Evolutionary conservation across 1,140 invertebrate genomes (phyloP), one percentile per base, ranked within the genome.

Genomic region (Cotesia glomerata): DNA sequence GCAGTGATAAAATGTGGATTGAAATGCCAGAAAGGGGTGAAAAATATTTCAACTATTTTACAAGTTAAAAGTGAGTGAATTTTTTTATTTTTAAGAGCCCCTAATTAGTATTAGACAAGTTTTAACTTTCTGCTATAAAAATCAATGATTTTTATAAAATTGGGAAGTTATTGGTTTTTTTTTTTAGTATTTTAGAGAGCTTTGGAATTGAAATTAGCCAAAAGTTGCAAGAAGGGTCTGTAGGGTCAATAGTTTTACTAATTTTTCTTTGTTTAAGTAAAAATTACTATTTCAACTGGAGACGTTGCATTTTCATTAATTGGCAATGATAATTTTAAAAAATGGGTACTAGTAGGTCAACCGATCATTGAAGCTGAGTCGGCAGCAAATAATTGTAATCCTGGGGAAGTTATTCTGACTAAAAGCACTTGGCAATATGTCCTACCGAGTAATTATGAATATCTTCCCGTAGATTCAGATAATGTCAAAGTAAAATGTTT

Each of bases 241-340:
- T 18, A 18, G 2, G 2, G 2, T 18, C 18, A 18, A 18, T 18
- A 18, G 18, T 18, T 18, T 18, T 18, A 18, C 2, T 18, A 18
- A 18, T 26, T 65, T 39, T 11, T 45, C 14, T 65, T n/a, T 18
- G 39, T 65, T 45, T 1, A n/a, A 76, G 80, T 79, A 16, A 83
- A 80, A 32, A 45, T 78, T 5, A 67, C 69, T 0, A 74, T 86
- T n/a, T 77, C 83, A 0, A 72, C 71, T 11, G 85, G 85, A 5
- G 74, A 75, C 0, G 58, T 81, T 3, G 77, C 39, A 9, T 83
- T 85, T 35, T 75, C 78, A 0, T 36, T 79, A 2, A 78, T 84
- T 8, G 85, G 84, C 9, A 52, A 72, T 26, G 73, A 77, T 0
- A 72, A 74, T 5, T 16, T 36, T 34, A 73, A 75, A 32, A 62